Conservation (phyloP, 2,888 invertebrate species). For the Matsumyia berberina region DNA sequence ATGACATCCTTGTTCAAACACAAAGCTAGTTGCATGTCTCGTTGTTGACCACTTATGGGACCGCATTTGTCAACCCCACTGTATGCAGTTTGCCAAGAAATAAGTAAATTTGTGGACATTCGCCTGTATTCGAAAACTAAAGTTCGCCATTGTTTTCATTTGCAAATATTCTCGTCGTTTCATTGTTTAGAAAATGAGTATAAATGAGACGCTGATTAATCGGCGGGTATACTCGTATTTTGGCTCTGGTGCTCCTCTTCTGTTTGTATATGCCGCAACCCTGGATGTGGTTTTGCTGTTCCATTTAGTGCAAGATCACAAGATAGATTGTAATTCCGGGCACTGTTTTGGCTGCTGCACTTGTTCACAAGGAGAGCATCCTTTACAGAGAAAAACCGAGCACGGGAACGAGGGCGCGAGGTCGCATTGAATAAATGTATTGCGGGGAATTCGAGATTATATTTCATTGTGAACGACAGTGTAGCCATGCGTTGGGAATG, state of each 20-base stretch:
- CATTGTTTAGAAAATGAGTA: constrained; percentile 73
- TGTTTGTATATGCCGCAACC: not conserved
- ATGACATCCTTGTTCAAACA: too few relatives aligned
- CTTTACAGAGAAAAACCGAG: constrained; percentile 51
- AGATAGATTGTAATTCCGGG: constrained; percentile 63
- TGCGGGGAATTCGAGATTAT: constrained; percentile 74
- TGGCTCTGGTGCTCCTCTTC: constrained; percentile 26
- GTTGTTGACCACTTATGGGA: too few relatives aligned
- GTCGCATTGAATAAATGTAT: constrained; percentile 71
- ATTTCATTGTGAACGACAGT: constrained; percentile 75
- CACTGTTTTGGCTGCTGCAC: constrained; percentile 55
- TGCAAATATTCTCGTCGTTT: constrained; percentile 58
- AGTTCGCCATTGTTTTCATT: constrained; percentile 67
- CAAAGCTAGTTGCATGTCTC: not conserved
- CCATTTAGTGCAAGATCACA: constrained; percentile 68
- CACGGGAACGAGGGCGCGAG: constrained; percentile 10
- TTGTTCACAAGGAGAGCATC: constrained; percentile 47
- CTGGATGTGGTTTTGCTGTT: constrained; percentile 58
- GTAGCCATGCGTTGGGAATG: constrained; percentile 60
- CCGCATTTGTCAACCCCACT: constrained; percentile 43
- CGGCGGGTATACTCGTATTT: constrained; percentile 68
- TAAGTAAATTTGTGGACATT: constrained; percentile 62
- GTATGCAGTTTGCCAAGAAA: not conserved
- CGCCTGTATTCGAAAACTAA: constrained; percentile 58
- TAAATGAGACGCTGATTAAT: constrained; percentile 76